phyloP scores from a whole-genome alignment of 1,140 invertebrate genomes.

The Eupristina koningsbergeri region DNA sequence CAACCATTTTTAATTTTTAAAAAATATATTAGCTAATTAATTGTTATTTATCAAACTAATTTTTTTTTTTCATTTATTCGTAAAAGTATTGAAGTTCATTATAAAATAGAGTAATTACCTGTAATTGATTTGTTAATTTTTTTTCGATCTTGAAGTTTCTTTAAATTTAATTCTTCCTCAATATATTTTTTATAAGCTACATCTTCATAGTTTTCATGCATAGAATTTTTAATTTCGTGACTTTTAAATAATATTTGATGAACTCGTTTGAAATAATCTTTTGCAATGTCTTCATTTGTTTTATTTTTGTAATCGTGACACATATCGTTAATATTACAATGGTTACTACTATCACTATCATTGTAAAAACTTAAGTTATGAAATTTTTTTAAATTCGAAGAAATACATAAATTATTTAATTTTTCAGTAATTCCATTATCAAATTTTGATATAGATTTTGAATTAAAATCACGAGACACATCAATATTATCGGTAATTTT shows the following conservation, averaged over 20 bases:
- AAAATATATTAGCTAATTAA: no score
- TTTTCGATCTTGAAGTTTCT: slow-evolving; percentile 53
- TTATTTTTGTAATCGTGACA: slow-evolving; percentile 54
- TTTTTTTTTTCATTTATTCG: no score
- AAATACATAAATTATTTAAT: slow-evolving; percentile 46
- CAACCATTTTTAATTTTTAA: no score
- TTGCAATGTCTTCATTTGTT: slow-evolving; percentile 61
- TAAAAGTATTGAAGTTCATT: no score
- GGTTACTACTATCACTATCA: slow-evolving; percentile 52
- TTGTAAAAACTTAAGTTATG: slow-evolving; percentile 67
- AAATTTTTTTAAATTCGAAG: slow-evolving; percentile 67
- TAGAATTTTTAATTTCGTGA: slow-evolving; percentile 53
- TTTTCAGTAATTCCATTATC: slow-evolving; percentile 1
- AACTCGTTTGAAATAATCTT: slow-evolving; percentile 68
- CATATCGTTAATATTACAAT: slow-evolving; percentile 40
- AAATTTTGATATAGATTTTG: slow-evolving; percentile 61
- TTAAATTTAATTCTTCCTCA: slow-evolving; percentile 54
- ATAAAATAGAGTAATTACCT: slow-evolving; percentile 57
- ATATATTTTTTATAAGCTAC: slow-evolving; percentile 59
- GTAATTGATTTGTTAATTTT: slow-evolving; percentile 55
- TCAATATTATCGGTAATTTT: neutral
- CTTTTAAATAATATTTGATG: slow-evolving; percentile 65
- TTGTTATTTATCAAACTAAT: no score
- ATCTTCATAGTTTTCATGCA: slow-evolving; percentile 53
- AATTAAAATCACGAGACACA: slow-evolving; percentile 57